Evolutionary conservation across 2,888 invertebrate genomes (phyloP).

Genomic region (Acleris sparsana): DNA sequence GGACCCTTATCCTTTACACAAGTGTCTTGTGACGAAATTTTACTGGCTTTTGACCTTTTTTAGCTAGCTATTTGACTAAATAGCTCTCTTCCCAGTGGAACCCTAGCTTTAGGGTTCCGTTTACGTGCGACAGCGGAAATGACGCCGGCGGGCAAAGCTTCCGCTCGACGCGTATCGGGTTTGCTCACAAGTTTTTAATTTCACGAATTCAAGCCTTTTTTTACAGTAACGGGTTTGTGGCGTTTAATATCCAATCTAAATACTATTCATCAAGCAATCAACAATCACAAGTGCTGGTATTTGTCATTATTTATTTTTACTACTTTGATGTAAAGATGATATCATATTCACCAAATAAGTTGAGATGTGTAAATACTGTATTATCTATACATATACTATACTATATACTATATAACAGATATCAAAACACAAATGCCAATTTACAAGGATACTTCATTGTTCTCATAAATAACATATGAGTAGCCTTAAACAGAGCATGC

Average conservation of each 20-base stretch:
- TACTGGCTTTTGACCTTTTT: too few species aligned
- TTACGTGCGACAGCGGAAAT: slow-evolving; percentile 41
- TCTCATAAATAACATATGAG: slow-evolving; percentile 5
- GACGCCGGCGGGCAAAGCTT: slow-evolving; percentile 38
- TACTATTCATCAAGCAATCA: too few species aligned
- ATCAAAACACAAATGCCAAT: neutral
- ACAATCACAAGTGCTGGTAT: too few species aligned
- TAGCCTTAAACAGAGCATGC: slow-evolving; percentile 1
- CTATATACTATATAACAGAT: too few species aligned
- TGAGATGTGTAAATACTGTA: too few species aligned
- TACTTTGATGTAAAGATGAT: too few species aligned
- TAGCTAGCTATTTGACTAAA: neutral
- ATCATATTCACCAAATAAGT: too few species aligned
- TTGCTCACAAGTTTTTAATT: slow-evolving; percentile 10
- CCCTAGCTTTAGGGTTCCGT: slow-evolving; percentile 7
- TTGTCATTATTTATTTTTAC: too few species aligned
- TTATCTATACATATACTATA: too few species aligned
- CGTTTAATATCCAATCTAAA: neutral
- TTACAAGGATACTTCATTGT: neutral
- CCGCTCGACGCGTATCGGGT: slow-evolving; percentile 33
- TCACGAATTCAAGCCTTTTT: neutral
- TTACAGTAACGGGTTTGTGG: neutral
- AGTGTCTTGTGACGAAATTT: too few species aligned
- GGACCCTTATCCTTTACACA: too few species aligned
- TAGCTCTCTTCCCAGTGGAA: neutral